These are phyloP conservation scores for Apistogramma diplotaenia DNA, from an alignment of 2,113 vertebrate species.

Conservation along the genomic window DNA sequence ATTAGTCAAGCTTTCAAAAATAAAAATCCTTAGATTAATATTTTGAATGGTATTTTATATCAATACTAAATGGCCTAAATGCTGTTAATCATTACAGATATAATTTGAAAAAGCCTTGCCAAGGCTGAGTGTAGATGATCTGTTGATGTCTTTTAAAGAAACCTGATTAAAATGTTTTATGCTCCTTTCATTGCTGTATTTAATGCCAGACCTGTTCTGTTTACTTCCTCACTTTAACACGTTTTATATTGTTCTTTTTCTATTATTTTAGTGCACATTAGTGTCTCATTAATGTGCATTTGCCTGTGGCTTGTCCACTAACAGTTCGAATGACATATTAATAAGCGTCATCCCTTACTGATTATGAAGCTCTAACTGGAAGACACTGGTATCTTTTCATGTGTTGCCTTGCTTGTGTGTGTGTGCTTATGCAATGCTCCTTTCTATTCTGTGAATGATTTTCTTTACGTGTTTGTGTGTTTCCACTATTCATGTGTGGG, in stretches of 20 bases:
- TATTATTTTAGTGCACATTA: background rate
- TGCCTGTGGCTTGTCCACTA: background rate
- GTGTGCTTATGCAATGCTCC: background rate
- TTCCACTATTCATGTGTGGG: background rate
- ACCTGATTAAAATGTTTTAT: background rate
- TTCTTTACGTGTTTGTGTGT: background rate
- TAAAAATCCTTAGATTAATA: background rate
- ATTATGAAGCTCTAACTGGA: background rate
- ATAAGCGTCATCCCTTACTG: background rate
- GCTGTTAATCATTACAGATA: background rate
- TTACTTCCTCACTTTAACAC: background rate
- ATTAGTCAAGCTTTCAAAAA: background rate
- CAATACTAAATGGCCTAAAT: background rate
- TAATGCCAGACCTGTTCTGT: background rate
- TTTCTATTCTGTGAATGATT: background rate
- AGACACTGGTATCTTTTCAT: background rate
- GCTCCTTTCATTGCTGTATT: background rate
- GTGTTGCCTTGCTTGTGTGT: background rate
- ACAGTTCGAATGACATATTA: background rate
- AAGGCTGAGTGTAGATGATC: background rate
- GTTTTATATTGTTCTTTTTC: background rate
- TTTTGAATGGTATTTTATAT: background rate
- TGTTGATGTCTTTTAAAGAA: background rate
- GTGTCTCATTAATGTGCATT: background rate
- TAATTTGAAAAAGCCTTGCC: background rate